phyloP scores from a whole-genome alignment of 2,797 vertebrate genomes.

The Odontamblyopus lacepedii region DNA sequence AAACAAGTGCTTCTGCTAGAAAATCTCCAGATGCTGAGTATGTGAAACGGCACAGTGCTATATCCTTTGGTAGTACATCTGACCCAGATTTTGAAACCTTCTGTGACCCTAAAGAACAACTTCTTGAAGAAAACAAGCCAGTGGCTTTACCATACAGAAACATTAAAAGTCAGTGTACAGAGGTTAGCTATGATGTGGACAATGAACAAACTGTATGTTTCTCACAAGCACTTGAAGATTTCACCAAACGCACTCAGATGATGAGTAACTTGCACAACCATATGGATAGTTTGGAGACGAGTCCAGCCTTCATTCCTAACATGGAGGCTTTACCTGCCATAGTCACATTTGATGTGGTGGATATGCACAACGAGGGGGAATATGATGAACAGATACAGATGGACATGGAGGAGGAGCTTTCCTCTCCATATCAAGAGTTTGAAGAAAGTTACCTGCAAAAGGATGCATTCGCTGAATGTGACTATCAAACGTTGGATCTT shows the following conservation, averaged over 20 bases:
- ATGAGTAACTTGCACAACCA: slow-evolving; percentile 84
- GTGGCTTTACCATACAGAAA: slow-evolving; percentile 55
- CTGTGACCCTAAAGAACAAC: slow-evolving; percentile 65
- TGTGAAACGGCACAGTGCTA: slow-evolving; percentile 58
- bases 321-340: slow-evolving; percentile 92
- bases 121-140: slow-evolving; percentile 63
- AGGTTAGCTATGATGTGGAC: slow-evolving; percentile 64
- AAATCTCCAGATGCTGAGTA: slow-evolving; percentile 43
- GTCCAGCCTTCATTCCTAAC: slow-evolving; percentile 87
- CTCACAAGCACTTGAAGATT: slow-evolving; percentile 92
- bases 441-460: slow-evolving; percentile 89
- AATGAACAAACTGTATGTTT: slow-evolving; percentile 88
- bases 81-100: slow-evolving; percentile 69
- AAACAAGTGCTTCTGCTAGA: slow-evolving; percentile 44
- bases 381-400: slow-evolving; percentile 90
- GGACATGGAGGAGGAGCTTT: slow-evolving; percentile 85
- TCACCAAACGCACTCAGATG: slow-evolving; percentile 87
- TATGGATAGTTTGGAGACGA: slow-evolving; percentile 80
- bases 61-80: slow-evolving; percentile 55
- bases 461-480: slow-evolving; percentile 87
- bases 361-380: slow-evolving; percentile 94
- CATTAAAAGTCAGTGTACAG: slow-evolving; percentile 47
- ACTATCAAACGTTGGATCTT: slow-evolving; percentile 83
- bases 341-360: slow-evolving; percentile 95
- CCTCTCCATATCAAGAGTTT: slow-evolving; percentile 87